Evolutionary conservation across 2,113 vertebrate species (phyloP).

Genomic region (Anarhynchus alexandrinus): DNA sequence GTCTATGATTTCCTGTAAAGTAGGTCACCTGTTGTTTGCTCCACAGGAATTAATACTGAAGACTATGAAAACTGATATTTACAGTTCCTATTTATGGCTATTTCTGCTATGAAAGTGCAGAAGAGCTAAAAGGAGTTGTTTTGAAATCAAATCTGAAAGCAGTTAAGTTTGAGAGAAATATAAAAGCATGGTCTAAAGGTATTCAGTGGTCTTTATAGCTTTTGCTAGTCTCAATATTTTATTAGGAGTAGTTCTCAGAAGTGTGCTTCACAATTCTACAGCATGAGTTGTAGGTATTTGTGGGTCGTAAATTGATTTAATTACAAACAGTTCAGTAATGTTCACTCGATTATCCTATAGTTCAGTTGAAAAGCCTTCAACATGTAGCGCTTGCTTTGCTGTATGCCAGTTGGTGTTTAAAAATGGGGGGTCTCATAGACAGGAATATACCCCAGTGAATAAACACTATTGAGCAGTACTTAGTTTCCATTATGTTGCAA

Average conservation of each 20-base stretch:
- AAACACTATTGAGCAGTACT: background rate
- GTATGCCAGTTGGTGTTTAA: background rate
- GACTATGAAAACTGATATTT: background rate
- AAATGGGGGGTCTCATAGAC: background rate
- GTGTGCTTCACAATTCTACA: background rate
- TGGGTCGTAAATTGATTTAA: background rate
- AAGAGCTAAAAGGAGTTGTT: background rate
- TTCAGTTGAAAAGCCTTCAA: background rate
- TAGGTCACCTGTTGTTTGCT: slow-evolving; percentile 70
- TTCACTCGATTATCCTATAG: background rate
- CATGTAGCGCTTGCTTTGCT: background rate
- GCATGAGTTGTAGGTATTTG: background rate
- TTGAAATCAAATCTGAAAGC: background rate
- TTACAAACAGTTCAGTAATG: background rate
- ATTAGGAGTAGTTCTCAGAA: background rate
- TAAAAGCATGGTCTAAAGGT: background rate
- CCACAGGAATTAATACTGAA: background rate
- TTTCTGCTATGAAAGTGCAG: background rate
- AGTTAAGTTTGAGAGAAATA: background rate
- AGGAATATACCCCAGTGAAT: background rate
- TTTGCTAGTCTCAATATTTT: background rate
- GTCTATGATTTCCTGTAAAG: slow-evolving; percentile 54
- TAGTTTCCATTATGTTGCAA: background rate
- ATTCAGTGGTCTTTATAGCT: background rate
- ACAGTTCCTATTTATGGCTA: background rate